These are phyloP conservation scores for Lasius platythorax DNA, from an alignment of 2,888 invertebrate species.

Conservation along the genomic window DNA sequence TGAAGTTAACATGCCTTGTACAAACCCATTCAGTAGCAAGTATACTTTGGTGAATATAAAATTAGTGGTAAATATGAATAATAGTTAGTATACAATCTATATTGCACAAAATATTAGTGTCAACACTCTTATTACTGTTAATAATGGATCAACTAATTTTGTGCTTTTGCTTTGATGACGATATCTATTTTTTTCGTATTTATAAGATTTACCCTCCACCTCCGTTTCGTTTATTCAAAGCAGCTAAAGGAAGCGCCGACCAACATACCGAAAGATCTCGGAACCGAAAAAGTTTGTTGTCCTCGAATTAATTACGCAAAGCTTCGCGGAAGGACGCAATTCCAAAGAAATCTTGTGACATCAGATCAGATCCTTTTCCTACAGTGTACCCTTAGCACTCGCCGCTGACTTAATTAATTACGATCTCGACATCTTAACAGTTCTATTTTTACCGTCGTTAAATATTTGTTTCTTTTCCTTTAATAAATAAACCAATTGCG, in stretches of 20 bases:
- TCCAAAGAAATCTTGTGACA: conserved; percentile 53
- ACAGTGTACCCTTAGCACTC: conserved; percentile 10
- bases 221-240: conserved; percentile 28
- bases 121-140: too few relatives aligned
- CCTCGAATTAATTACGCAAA: conserved; percentile 62
- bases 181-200: neutral
- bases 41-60: neutral
- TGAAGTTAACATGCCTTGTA: neutral
- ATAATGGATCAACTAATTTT: neutral
- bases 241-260: conserved; percentile 21
- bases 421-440: conserved; percentile 18
- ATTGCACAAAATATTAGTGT: too few relatives aligned
- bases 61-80: neutral
- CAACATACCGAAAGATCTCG: conserved; percentile 30
- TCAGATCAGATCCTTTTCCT: conserved; percentile 56
- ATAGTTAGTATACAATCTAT: neutral
- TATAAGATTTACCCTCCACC: neutral
- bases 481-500: neutral
- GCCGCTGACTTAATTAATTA: conserved; percentile 68
- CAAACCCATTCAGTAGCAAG: neutral
- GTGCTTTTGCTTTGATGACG: neutral
- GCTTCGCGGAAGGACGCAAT: conserved; percentile 56
- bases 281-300: conserved; percentile 39
- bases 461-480: neutral
- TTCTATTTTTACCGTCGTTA: conserved; percentile 11